phyloP scores from a whole-genome alignment of 2,888 invertebrate genomes.

The Netelia melanura region DNA sequence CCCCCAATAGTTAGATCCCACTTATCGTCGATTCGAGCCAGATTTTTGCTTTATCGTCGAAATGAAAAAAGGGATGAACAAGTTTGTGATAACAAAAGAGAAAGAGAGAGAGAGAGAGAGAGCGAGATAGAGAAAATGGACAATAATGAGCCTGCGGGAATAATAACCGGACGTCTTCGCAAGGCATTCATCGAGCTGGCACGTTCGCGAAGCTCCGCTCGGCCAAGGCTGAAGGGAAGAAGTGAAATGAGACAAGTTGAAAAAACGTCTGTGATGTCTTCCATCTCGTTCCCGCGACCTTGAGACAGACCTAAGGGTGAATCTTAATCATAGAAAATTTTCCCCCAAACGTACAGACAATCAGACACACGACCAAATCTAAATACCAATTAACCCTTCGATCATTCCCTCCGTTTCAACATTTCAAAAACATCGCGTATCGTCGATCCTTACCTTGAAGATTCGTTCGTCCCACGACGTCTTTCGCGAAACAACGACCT shows the following conservation, averaged over 20 bases:
- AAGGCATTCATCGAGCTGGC: conserved; percentile 62
- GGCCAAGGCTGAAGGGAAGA: conserved; percentile 52
- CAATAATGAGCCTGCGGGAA: conserved; percentile 44
- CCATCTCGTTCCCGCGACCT: conserved; percentile 59
- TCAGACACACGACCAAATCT: no score
- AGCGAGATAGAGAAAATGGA: no score
- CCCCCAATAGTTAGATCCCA: no score
- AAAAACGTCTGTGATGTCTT: conserved; percentile 54
- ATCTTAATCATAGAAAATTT: conserved; percentile 19
- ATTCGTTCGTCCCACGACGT: conserved; percentile 13
- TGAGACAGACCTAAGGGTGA: conserved; percentile 50
- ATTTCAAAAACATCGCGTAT: no score
- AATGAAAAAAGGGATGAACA: not conserved
- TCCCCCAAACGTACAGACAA: not conserved
- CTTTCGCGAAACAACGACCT: conserved; percentile 17
- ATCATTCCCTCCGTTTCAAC: not conserved
- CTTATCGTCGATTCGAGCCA: not conserved
- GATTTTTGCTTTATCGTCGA: not conserved
- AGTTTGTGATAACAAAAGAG: not conserved
- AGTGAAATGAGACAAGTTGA: conserved; percentile 54
- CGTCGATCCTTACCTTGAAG: conserved; percentile 52
- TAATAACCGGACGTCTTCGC: conserved; percentile 58
- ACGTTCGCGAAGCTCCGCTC: conserved; percentile 48
- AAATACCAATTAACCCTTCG: no score
- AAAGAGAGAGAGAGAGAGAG: not conserved